A percentile compares a stretch with the other conserved stretches of the same genome.
Conservation (phyloP, 2,888 invertebrate species). For the Cantharis nigra region DNA sequence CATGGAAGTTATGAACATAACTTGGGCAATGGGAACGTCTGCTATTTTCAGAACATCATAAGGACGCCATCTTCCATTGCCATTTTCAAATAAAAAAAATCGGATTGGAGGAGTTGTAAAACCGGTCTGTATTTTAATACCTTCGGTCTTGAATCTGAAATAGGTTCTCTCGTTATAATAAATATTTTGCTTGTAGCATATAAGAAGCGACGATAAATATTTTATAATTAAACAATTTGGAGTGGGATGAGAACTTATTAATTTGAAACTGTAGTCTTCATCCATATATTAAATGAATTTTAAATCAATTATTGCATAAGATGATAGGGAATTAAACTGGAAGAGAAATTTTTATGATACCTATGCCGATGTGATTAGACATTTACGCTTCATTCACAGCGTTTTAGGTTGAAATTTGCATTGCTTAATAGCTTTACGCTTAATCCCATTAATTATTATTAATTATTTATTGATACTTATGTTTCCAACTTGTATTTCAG, state of each 20-base stretch:
- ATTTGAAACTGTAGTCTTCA: neutral
- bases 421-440: neutral
- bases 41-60: constrained; percentile 11
- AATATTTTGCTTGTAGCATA: neutral
- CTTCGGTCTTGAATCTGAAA: constrained; percentile 8
- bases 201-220: neutral
- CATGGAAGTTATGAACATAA: no score
- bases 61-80: constrained; percentile 12
- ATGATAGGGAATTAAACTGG: neutral
- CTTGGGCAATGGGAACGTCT: neutral
- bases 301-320: neutral
- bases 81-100: constrained; percentile 11
- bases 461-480: neutral
- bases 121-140: constrained; percentile 16
- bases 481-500: neutral
- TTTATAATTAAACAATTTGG: neutral
- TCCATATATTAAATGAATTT: neutral
- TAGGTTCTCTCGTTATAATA: neutral
- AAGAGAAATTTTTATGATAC: neutral
- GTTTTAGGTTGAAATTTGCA: neutral
- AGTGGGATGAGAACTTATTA: neutral
- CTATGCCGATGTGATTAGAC: neutral
- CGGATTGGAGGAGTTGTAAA: constrained; percentile 6
- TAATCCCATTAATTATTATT: neutral
- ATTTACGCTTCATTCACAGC: neutral